Evolutionary conservation across 2,113 vertebrate genomes (phyloP), one percentile per base, ranked within the genome.

Genomic region (Pedetes capensis): DNA sequence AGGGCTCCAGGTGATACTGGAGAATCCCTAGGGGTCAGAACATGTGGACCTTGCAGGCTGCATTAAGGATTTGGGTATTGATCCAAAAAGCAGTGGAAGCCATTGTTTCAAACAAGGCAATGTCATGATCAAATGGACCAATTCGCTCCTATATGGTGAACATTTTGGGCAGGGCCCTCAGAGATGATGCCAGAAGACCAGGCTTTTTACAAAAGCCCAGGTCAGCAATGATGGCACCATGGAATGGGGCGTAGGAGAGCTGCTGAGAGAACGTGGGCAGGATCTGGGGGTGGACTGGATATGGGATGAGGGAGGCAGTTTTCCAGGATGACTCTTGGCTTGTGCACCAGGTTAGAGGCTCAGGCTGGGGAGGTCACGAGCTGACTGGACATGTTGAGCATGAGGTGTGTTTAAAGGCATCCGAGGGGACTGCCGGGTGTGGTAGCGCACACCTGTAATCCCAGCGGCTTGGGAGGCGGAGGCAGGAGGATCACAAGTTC

Each of bases 181-280:
- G 34, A 14, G 29, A 37, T 6, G 13, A 3, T 1, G 6, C 22
- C 0, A 0, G 81, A 75, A 66, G 63, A 18, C 18, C 39, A 20
- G 25, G 6, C 23, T 39, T 78, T 39, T n/a, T 25, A 17, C 20
- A 25, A 42, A 68, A 5, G 32, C 78, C n/a, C 3, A 8, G 63
- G 44, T 27, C 42, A n/a, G 49, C 42, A 11, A 44, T 0, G 12
- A 29, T 13, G 64, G 63, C 3, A 2, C 10, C n/a, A 3, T 2
- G 34, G 27, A n/a, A 53, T 2, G 0, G 49, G 49, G 18, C 5
- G 17, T 3, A 3, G 39, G 66, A 71, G 55, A 87, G 83, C 29
- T 23, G 68, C 25, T 7, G 27, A 55, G 63, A 20, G 17, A 4
- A 14, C n/a, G 6, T 1, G 68, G 59, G 23, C 12, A 6, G 53